Evolutionary conservation across 2,113 vertebrate species (phyloP), one percentile per base, ranked within the genome.

Genomic region (Seriola aureovittata): DNA sequence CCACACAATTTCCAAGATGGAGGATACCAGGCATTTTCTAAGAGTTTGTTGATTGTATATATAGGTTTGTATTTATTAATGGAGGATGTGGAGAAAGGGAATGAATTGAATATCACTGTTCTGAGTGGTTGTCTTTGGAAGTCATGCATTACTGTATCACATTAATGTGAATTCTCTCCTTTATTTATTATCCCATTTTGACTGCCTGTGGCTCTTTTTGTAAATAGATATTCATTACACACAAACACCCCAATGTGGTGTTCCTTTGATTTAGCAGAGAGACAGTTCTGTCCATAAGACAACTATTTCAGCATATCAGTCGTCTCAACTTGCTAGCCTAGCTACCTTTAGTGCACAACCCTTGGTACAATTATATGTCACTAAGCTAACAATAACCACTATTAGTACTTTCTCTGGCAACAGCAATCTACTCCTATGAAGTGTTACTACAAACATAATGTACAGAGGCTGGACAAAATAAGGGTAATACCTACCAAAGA

Each of bases 11-110:
- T 58, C 19, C 57, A 57, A 85, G 59, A 57, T 10, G 1, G 46
- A 72, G 60, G 64, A 57, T 42, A 57, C 16, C 2, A 71, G 44
- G 52, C 1, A 12, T 80, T 78, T 74, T 70, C 59, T 59, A 8
- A 73, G 44, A 62, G 58, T 71, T 46, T 58, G 69, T 65, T 6
- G 68, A 78, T 65, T 90, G 86, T 92, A 63, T 77, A 77, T 76
- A 79, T 76, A 40, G 71, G 57, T 87, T 55, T 82, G 75, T 91
- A 91, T 93, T 92, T 88, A 91, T 91, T 87, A 71, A 64, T 32
- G 38, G 50, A 71, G 57, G 63, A 34, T 71, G 66, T 68, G 63
- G 58, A 68, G 64, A 84, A 66, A 81, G 77, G 77, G 83, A 85
- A 80, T 77, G 62, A 81, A 63, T 8, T 58, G 23, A 88, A 48